phyloP scores from a whole-genome alignment of 2,888 invertebrate species.

The Hypolimnas misippus region DNA sequence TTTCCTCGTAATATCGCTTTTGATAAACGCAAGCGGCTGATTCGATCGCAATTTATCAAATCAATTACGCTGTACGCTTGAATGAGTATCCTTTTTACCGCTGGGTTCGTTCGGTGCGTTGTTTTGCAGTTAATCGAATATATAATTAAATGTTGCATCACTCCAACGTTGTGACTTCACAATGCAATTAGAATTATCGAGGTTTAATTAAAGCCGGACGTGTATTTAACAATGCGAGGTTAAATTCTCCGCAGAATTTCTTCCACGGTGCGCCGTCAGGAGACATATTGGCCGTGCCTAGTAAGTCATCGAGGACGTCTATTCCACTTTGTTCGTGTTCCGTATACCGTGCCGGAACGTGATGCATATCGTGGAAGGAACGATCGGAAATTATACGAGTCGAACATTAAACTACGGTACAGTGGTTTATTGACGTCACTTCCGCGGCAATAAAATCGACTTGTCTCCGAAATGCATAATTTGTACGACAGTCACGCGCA shows the following conservation, averaged over 20 bases:
- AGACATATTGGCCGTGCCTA: slow-evolving; percentile 19
- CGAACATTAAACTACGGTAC: slow-evolving; percentile 77
- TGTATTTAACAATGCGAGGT: not conserved
- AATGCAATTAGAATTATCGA: not conserved
- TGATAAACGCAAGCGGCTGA: slow-evolving; percentile 8
- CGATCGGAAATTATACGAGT: slow-evolving; percentile 75
- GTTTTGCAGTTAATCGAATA: not conserved
- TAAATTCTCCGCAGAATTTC: slow-evolving; percentile 6
- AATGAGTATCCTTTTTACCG: not conserved
- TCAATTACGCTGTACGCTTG: slow-evolving; percentile 1
- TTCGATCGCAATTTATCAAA: slow-evolving; percentile 11
- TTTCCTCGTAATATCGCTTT: slow-evolving; percentile 20
- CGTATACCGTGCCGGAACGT: slow-evolving; percentile 58
- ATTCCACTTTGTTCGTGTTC: slow-evolving; percentile 46
- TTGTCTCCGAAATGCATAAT: slow-evolving; percentile 82
- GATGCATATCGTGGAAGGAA: slow-evolving; percentile 68
- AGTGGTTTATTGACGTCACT: slow-evolving; percentile 82
- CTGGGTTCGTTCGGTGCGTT: not conserved
- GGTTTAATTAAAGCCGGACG: not conserved
- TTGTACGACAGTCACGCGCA: slow-evolving; percentile 82
- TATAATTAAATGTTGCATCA: not conserved
- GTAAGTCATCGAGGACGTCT: slow-evolving; percentile 30
- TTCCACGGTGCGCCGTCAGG: slow-evolving; percentile 2
- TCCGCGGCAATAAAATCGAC: slow-evolving; percentile 81
- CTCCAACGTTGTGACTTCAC: not conserved